phyloP scores from a whole-genome alignment of 2,888 invertebrate genomes.

The Drosophila cognata region DNA sequence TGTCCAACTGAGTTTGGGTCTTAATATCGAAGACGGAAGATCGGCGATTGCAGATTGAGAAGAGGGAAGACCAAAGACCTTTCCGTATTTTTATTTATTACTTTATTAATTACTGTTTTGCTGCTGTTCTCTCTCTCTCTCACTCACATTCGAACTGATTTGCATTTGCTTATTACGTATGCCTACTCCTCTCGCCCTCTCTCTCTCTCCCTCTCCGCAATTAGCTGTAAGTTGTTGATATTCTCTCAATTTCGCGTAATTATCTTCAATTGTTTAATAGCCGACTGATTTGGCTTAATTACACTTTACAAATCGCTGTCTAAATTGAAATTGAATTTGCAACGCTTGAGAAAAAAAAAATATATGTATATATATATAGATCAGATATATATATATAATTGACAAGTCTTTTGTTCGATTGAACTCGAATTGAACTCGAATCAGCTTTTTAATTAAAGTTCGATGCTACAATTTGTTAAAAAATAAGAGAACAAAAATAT shows the following conservation, averaged over 20 bases:
- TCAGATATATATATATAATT: not conserved
- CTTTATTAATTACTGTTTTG: conserved; percentile 73
- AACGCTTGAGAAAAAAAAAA: conserved; percentile 5
- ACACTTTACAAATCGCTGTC: conserved; percentile 32
- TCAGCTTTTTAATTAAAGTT: not conserved
- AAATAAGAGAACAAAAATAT: not conserved
- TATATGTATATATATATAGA: not conserved
- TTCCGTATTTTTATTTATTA: conserved; percentile 55
- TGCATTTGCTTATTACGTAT: conserved; percentile 41
- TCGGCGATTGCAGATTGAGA: not conserved
- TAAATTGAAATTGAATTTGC: conserved; percentile 55
- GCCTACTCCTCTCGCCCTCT: not conserved
- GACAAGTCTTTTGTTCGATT: conserved; percentile 19
- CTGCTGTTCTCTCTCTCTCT: not conserved
- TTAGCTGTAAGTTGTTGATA: conserved; percentile 5
- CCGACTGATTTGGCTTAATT: conserved; percentile 69
- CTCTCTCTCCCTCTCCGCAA: not conserved
- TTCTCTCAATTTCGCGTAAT: conserved; percentile 61
- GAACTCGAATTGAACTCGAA: conserved; percentile 27
- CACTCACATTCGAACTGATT: conserved; percentile 35
- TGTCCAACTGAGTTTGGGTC: conserved; percentile 59
- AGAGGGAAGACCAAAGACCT: not conserved
- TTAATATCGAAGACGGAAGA: not conserved
- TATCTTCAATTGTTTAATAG: conserved; percentile 75
- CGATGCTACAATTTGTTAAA: not conserved